A percentile compares a stretch with the other conserved stretches of the same genome.
phyloP scores from a whole-genome alignment of 2,113 vertebrate species.

The Seriola dumerili region DNA sequence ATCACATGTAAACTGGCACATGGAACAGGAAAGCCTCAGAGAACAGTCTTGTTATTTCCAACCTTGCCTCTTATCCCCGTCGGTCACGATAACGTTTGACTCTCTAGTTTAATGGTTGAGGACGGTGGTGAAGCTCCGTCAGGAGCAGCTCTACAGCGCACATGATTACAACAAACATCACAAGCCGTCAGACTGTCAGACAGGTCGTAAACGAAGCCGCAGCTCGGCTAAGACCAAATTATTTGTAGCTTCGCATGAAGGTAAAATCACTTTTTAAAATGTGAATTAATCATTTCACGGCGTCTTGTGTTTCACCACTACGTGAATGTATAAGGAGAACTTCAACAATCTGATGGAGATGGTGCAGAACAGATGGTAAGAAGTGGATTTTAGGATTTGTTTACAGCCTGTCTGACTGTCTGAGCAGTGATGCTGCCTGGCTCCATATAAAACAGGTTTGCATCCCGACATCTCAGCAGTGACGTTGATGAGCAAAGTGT shows the following conservation, averaged over 20 bases:
- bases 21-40: background rate
- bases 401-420: background rate
- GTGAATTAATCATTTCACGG: background rate
- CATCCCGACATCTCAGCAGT: background rate
- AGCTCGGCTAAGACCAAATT: background rate
- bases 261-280: background rate
- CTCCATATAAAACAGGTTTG: background rate
- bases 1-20: background rate
- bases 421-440: background rate
- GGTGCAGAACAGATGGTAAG: background rate
- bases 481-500: background rate
- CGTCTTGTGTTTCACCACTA: background rate
- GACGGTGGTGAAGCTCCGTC: accelerated
- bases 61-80: too few species aligned
- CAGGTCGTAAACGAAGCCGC: background rate
- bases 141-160: background rate
- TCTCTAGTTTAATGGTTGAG: background rate
- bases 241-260: background rate
- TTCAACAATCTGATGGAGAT: background rate
- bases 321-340: background rate
- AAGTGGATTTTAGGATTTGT: background rate
- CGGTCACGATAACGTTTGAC: background rate
- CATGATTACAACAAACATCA: background rate
- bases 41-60: background rate
- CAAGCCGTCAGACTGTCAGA: background rate